phyloP scores from a whole-genome alignment of 2,797 vertebrate genomes.

The Sebastes iracundus region DNA sequence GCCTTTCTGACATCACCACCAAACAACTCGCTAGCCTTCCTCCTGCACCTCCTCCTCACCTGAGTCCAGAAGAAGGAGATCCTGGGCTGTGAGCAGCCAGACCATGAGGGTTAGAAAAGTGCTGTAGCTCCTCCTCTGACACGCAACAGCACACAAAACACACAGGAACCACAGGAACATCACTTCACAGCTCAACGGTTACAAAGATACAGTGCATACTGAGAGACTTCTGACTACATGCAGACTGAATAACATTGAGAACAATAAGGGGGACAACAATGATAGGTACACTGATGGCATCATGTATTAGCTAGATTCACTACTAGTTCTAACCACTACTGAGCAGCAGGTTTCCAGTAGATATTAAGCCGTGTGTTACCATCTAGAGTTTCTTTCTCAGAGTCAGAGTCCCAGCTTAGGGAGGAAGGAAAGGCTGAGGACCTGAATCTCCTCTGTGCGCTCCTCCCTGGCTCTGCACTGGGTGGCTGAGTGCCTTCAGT shows the following conservation, averaged over 20 bases:
- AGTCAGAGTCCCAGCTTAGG: conserved; percentile 87
- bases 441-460: conserved; percentile 71
- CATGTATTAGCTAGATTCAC: background rate
- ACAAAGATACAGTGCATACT: conserved; percentile 29
- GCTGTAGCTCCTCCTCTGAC: conserved; percentile 86
- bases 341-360: conserved; percentile 6
- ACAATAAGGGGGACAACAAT: conserved; percentile 39
- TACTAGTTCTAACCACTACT: background rate
- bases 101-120: conserved; percentile 87
- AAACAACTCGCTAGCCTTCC: background rate
- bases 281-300: conserved; percentile 6
- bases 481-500: conserved; percentile 35
- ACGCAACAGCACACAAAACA: conserved; percentile 72
- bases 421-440: conserved; percentile 85
- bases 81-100: conserved; percentile 87
- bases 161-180: conserved; percentile 71
- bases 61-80: conserved; percentile 81
- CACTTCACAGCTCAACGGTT: conserved; percentile 66
- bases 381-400: conserved; percentile 83
- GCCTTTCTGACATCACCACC: background rate
- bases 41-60: conserved; percentile 70
- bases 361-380: conserved; percentile 65
- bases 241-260: conserved; percentile 53
- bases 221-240: conserved; percentile 51
- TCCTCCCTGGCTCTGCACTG: conserved; percentile 61